Conservation (phyloP, 2,797 vertebrate genomes). For the Fistularia commersonii region DNA sequence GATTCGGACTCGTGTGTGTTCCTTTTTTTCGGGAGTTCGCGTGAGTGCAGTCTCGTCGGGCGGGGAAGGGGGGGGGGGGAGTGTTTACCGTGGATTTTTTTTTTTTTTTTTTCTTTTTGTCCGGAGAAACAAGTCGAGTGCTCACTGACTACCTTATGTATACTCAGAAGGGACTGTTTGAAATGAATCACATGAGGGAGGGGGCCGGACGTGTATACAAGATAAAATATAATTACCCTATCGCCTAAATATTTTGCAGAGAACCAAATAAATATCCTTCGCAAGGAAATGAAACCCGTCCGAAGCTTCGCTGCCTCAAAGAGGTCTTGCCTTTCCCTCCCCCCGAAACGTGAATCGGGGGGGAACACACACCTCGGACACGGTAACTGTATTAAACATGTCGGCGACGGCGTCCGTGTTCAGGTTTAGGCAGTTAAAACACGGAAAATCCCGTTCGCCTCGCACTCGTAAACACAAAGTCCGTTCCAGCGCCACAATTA, state of each 20-base stretch:
- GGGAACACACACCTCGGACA: conserved; percentile 45
- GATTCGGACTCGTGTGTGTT: conserved; percentile 48
- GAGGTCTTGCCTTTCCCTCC: too few species aligned
- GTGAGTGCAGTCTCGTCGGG: conserved; percentile 45
- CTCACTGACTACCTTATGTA: conserved; percentile 72
- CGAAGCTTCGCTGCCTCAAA: too few species aligned
- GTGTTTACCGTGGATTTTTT: conserved; percentile 64
- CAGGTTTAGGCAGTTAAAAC: too few species aligned
- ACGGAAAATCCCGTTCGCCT: conserved; percentile 41
- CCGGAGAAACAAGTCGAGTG: conserved; percentile 59
- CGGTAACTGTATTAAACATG: conserved; percentile 11
- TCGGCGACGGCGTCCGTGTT: conserved; percentile 6
- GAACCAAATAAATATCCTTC: conserved; percentile 69
- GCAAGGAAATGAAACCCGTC: conserved; percentile 59
- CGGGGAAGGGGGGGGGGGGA: conserved; percentile 8
- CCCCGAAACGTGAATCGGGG: neutral
- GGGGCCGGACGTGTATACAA: conserved; percentile 69
- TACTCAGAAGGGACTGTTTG: conserved; percentile 65
- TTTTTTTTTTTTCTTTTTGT: conserved; percentile 22
- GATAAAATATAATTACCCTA: conserved; percentile 74
- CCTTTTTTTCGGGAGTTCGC: conserved; percentile 49
- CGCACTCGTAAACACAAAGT: neutral
- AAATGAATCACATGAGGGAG: conserved; percentile 73
- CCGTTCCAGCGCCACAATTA: conserved; percentile 30
- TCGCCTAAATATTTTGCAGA: conserved; percentile 74